A percentile compares a stretch with the other conserved stretches of the same genome.
Evolutionary conservation across 2,113 vertebrate species (phyloP).

Genomic region (Helogale parvula): DNA sequence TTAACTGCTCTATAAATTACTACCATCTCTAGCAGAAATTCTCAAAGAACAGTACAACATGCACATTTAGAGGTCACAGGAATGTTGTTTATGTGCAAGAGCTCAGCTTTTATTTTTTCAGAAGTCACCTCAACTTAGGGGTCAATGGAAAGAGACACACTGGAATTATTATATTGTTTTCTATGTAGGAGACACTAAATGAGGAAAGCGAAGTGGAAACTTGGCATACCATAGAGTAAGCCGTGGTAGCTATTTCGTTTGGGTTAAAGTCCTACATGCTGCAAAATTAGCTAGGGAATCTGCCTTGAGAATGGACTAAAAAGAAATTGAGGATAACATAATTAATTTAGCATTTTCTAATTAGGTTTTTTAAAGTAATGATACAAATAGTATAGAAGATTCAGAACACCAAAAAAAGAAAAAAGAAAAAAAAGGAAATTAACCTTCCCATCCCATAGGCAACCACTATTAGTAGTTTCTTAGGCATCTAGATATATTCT

Average conservation of each 20-base stretch:
- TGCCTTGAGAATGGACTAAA: constrained; percentile 13
- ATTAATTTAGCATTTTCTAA: background rate
- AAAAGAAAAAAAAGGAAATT: background rate
- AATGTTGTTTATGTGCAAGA: constrained; percentile 59
- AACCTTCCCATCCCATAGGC: background rate
- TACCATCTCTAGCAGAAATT: background rate
- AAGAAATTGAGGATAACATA: background rate
- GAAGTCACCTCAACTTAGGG: background rate
- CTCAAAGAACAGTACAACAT: constrained; percentile 10
- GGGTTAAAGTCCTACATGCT: constrained; percentile 21
- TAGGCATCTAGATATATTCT: constrained; percentile 12
- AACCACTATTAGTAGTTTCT: constrained; percentile 41
- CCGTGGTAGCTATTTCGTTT: background rate
- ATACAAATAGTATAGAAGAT: background rate
- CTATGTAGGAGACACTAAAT: background rate
- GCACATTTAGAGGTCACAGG: background rate
- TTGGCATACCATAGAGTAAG: constrained; percentile 28
- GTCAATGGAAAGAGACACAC: constrained; percentile 39
- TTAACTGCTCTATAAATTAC: constrained; percentile 20
- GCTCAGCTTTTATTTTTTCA: constrained; percentile 38
- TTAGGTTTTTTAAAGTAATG: background rate
- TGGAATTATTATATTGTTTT: constrained; percentile 6
- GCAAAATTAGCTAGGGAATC: constrained; percentile 21
- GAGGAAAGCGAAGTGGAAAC: constrained; percentile 26
- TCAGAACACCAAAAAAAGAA: background rate